These are phyloP conservation scores for Drosophila bocqueti DNA, from an alignment of 1,140 invertebrate species.

Conservation along the genomic window DNA sequence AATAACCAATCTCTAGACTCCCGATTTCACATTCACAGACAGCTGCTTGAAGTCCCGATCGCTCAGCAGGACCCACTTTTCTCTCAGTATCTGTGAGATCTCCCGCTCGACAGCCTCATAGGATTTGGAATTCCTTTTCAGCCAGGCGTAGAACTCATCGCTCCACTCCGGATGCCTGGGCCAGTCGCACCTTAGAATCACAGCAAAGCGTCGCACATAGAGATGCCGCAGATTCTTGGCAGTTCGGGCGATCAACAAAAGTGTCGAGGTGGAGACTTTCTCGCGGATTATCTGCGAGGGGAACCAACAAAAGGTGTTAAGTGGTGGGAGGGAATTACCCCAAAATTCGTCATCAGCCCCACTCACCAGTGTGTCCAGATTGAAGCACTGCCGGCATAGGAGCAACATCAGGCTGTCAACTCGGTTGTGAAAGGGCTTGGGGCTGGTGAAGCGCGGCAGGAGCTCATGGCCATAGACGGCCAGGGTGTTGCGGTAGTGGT, in stretches of 20 bases:
- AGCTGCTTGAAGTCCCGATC: conserved; percentile 89
- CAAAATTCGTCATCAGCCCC: not conserved
- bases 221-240: conserved; percentile 88
- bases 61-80: conserved; percentile 90
- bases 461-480: conserved; percentile 88
- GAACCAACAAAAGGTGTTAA: not conserved
- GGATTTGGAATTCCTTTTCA: conserved; percentile 87
- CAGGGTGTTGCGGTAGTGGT: conserved; percentile 87
- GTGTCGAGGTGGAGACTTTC: conserved; percentile 91
- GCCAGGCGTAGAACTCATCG: conserved; percentile 89
- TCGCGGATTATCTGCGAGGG: conserved; percentile 89
- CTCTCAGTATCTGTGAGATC: conserved; percentile 89
- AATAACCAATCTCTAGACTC: conserved; percentile 1
- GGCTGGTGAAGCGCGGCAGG: conserved; percentile 87
- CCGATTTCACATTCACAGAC: conserved; percentile 72
- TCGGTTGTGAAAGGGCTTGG: conserved; percentile 88
- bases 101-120: conserved; percentile 89
- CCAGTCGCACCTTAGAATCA: conserved; percentile 91
- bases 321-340: not conserved
- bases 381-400: conserved; percentile 87
- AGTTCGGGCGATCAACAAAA: conserved; percentile 90
- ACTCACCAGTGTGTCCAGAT: conserved; percentile 88
- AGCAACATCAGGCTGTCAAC: conserved; percentile 88
- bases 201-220: conserved; percentile 90
- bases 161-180: conserved; percentile 89